phyloP scores from a whole-genome alignment of 2,888 invertebrate genomes.

The Podabrus alpinus region DNA sequence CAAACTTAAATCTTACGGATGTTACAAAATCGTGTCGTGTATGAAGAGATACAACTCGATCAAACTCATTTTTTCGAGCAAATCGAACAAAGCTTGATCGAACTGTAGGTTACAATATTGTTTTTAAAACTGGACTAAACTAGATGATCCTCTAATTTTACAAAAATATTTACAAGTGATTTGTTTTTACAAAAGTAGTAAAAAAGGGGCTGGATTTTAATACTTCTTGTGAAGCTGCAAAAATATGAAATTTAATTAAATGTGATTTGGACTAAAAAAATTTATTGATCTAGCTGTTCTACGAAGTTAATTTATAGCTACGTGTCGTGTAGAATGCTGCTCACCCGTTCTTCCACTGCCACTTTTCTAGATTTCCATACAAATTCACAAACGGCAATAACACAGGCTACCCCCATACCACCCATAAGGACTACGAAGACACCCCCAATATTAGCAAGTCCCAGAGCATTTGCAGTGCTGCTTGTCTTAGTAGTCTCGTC shows the following conservation, averaged over 20 bases:
- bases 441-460: conserved; percentile 93
- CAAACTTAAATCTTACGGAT: conserved; percentile 10
- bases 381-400: conserved; percentile 94
- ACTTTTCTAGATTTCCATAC: conserved; percentile 94
- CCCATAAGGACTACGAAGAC: conserved; percentile 96
- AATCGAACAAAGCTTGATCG: not conserved
- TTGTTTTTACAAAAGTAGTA: not conserved
- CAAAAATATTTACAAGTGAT: not conserved
- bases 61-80: too few relatives aligned
- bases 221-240: not conserved
- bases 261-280: not conserved
- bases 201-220: not conserved
- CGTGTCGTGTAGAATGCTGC: conserved; percentile 51
- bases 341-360: conserved; percentile 88
- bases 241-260: not conserved
- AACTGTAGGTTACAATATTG: not conserved
- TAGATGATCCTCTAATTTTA: not conserved
- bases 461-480: conserved; percentile 86
- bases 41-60: not conserved
- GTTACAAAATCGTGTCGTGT: not conserved
- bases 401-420: conserved; percentile 88
- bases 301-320: conserved; percentile 51
- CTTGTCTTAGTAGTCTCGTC: conserved; percentile 85
- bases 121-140: not conserved
- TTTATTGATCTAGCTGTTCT: conserved; percentile 23